Conservation (phyloP, 2,113 vertebrate genomes). For the Solea senegalensis region DNA sequence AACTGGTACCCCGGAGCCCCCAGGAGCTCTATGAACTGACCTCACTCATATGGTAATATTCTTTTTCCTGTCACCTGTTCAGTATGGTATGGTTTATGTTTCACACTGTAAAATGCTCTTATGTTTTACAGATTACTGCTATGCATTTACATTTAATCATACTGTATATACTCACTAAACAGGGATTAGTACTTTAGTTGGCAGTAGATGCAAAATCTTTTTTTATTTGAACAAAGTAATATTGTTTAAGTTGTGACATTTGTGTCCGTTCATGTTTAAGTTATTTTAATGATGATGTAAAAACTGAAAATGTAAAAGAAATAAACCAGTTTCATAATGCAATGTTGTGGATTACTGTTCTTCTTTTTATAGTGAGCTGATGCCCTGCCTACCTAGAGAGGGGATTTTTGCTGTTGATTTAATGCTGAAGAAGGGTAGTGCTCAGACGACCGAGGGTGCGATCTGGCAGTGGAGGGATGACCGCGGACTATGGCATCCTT, state of each 20-base stretch:
- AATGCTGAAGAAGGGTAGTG: constrained; percentile 98
- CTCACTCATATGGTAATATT: constrained; percentile 94
- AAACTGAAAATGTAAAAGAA: background rate
- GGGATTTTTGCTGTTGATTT: constrained; percentile 98
- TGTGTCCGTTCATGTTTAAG: no score
- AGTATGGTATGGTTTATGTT: background rate
- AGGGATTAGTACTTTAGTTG: no score
- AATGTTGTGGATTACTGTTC: background rate
- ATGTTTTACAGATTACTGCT: background rate
- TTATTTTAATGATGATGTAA: no score
- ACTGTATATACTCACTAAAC: no score
- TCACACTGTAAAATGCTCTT: background rate
- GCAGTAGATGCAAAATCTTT: no score
- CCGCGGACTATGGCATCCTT: constrained; percentile 97
- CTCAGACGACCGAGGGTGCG: constrained; percentile 95
- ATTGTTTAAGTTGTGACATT: no score
- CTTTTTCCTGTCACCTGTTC: constrained; percentile 2
- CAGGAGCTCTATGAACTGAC: constrained; percentile 98
- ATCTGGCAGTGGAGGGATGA: constrained; percentile 99
- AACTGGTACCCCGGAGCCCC: constrained; percentile 96
- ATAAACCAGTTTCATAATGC: background rate
- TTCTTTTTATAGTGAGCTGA: constrained; percentile 87
- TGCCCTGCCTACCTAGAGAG: constrained; percentile 98
- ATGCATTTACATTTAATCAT: no score
- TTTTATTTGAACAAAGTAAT: no score